Evolutionary conservation across 2,113 vertebrate species (phyloP), one percentile per base, ranked within the genome.

Genomic region (Apodemus speciosus): DNA sequence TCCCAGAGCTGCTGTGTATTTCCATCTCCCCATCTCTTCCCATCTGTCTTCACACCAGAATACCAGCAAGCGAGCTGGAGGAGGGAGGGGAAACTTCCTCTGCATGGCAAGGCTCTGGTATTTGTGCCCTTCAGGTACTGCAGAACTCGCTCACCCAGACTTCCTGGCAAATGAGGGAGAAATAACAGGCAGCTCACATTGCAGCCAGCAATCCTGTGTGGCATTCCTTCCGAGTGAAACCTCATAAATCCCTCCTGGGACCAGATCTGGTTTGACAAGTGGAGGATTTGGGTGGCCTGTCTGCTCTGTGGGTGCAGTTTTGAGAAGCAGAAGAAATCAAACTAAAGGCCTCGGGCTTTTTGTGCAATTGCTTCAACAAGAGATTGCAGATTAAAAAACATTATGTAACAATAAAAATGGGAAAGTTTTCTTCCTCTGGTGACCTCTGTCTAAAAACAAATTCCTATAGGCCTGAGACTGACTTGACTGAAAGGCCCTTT

Each of bases 111-210:
- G 53, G 64, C 79, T n/a, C 68, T 62, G 60, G 68, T 79, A 69
- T 35, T 30, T 0, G 15, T 0, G 8, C 56, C 90, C 23, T 11
- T 58, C 3, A 4, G 90, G 93, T 88, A 49, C 53, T 10, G 0
- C 3, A 1, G 56, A 46, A 38, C 64, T 80, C 51, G 85, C 69
- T 58, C 79, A 43, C 56, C 60, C 58, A 53, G 77, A 40, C 51
- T 92, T 92, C 83, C 80, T 53, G 83, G 43, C 69, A 93, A 89
- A 89, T 88, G 93, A 92, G 51, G 92, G 90, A 66, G 83, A 91
- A 90, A 49, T 88, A 73, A 93, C 2, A 87, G 83, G 72, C 58
- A 18, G 94, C 69, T 79, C 85, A 3, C 56, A n/a, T 60, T 58
- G 66, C 60, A 80, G 86, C 75, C 86, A 32, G 6, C 14, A 53